phyloP scores from a whole-genome alignment of 2,888 invertebrate genomes.

The Plusia festucae region DNA sequence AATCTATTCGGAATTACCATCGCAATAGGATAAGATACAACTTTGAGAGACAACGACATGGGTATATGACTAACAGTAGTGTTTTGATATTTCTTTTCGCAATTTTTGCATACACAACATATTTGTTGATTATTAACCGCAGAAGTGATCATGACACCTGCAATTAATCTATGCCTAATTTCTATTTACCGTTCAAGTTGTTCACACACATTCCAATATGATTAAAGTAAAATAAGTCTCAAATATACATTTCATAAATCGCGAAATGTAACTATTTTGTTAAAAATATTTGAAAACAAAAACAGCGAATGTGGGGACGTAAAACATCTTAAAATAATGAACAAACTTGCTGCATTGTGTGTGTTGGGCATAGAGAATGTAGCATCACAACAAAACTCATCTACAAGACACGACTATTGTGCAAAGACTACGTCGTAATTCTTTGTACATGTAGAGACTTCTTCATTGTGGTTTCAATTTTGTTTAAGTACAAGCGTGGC shows the following conservation, averaged over 20 bases:
- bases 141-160: constrained; percentile 48
- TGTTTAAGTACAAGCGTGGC: constrained; percentile 53
- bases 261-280: constrained; percentile 31
- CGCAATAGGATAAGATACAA: constrained; percentile 82
- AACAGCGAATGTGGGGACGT: constrained; percentile 42
- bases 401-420: constrained; percentile 49
- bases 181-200: constrained; percentile 21
- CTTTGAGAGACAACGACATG: constrained; percentile 83
- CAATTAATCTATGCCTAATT: constrained; percentile 40
- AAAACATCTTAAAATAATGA: constrained; percentile 36
- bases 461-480: constrained; percentile 45
- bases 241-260: constrained; percentile 26
- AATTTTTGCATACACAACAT: constrained; percentile 71
- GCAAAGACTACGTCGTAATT: constrained; percentile 48
- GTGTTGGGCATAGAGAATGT: constrained; percentile 40
- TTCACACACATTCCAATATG: constrained; percentile 27
- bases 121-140: constrained; percentile 58
- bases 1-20: constrained; percentile 71
- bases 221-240: constrained; percentile 28
- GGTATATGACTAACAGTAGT: constrained; percentile 67
- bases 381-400: constrained; percentile 48
- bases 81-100: constrained; percentile 74
- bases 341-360: constrained; percentile 35
- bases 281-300: constrained; percentile 31
- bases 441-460: constrained; percentile 49